phyloP scores from a whole-genome alignment of 1,140 invertebrate genomes.

The Cataglyphis hispanica region DNA sequence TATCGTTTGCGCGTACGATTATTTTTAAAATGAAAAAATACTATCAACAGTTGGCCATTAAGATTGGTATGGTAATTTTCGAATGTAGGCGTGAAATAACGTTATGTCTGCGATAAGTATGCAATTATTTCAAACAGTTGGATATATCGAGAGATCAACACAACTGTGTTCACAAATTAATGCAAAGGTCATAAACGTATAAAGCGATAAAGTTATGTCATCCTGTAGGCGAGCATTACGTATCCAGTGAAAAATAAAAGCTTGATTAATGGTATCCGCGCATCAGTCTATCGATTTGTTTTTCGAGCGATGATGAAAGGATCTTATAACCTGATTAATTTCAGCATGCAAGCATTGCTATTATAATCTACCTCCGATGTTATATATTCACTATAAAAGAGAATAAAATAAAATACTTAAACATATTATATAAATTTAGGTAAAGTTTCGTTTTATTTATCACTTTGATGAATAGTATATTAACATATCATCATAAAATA shows the following conservation, averaged over 20 bases:
- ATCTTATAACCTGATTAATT: constrained; percentile 1
- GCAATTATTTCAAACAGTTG: constrained; percentile 39
- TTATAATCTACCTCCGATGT: background rate
- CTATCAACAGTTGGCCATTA: constrained; percentile 4
- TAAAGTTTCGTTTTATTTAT: background rate
- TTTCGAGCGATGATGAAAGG: background rate
- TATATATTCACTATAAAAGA: background rate
- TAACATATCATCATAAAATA: background rate
- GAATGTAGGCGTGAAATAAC: constrained; percentile 50
- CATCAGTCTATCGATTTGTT: background rate
- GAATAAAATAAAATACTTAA: background rate
- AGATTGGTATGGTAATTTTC: constrained; percentile 38
- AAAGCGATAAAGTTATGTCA: constrained; percentile 53
- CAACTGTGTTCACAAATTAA: constrained; percentile 43
- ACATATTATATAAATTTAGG: too few relatives aligned
- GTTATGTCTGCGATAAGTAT: constrained; percentile 1
- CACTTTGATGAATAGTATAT: background rate
- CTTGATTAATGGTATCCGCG: constrained; percentile 41
- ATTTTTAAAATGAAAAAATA: constrained; percentile 42
- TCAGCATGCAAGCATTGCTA: background rate
- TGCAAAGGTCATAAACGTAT: constrained; percentile 13
- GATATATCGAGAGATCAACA: constrained; percentile 5
- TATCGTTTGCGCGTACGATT: background rate
- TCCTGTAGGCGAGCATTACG: constrained; percentile 58
- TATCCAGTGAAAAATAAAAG: constrained; percentile 39